Base-by-base conservation (phyloP, 2,888 invertebrate species). In the Bembecia ichneumoniformis region DNA sequence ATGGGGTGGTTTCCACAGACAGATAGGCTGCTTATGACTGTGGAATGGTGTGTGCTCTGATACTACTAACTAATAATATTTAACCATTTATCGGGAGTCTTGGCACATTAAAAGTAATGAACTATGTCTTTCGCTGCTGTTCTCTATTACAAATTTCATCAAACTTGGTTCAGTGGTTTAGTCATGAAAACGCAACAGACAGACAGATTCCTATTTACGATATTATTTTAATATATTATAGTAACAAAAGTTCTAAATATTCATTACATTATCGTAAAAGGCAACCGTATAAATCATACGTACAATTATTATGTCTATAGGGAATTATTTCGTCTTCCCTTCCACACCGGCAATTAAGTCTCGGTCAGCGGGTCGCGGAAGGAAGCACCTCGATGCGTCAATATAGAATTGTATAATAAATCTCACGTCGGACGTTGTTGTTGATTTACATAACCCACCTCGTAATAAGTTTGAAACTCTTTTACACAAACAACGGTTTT, bases 271-370 rank as follows among this genome's bases (percentile, higher is more conserved):
- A 68, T 68, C 68, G 64, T 72, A 66, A 69, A 74, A 54, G 65
- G 67, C 35, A 40, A 45, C 47, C 28, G 51, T 51, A 50, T 47
- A 47, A 43, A 49, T 53, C 47, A 47, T 20, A 47, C 46, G 16
- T 35, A 46, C 43, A 66, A 73, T 74, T 67, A 75, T 69, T 68
- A 67, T 58, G 64, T 15, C 62, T 65, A 66, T 65, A 63, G 59
- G 60, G 64, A 71, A 74, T 76, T 71, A 75, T 73, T 74, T 71
- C 64, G 67, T 71, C 69, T 75, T 71, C 66, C 62, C 59, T 68
- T 59, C 67, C 65, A 67, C 63, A 63, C 66, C 57, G 60, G 66
- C 73, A 74, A 77, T 77, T 77, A 74, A 67, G 66, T 66, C 54
- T 55, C 58, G 71, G 66, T 64, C 69, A 65, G 64, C 58, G 49